Base-by-base conservation (phyloP, 2,888 invertebrate genomes). In the Ochropleura leucogaster region DNA sequence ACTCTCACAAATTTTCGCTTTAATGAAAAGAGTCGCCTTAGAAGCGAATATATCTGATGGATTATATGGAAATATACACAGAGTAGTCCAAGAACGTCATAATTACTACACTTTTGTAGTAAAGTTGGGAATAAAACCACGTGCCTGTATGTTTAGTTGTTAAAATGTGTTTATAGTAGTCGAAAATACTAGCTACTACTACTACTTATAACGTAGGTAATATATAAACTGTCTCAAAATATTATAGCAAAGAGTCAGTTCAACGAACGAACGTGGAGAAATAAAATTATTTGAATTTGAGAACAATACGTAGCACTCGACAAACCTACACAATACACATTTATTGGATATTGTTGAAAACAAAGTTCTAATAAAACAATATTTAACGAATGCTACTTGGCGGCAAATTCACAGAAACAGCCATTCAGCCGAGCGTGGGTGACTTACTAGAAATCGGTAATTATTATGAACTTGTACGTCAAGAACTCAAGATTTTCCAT, bases 391-490 rank as follows among this genome's bases (percentile, higher is more conserved):
- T 40, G 44, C 53, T 55, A 20, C 78, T 57, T 47, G 47, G 7
- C 60, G 14, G 16, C 20, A 30, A 49, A 64, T 80, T 80, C 79
- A 55, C 14, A 55, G 81, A 80, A 80, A 42, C 44, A 9, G 44
- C 67, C n/a, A 67, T 49, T 59, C 44, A 44, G 0, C 1, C 30
- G 53, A 7, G 46, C 49, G 80, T 63, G 62, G 74, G 69, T n/a
- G 46, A 72, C 4, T 68, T 53, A 47, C 60, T 62, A 53, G 80
- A 67, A 79, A 42, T 62, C n/a, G 8, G 49, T 79, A 40, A 55
- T 73, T 77, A 57, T 78, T 78, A 59, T 78, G 72, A 78, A 78
- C 42, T 65, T 72, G 72, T n/a, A n/a, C 63, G 46, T 44, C 49
- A 46, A 10, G 51, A 18, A 74, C 14, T 20, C 46, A 12, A 12